Base-by-base conservation (phyloP, 2,888 invertebrate species). In the Amiota minor region DNA sequence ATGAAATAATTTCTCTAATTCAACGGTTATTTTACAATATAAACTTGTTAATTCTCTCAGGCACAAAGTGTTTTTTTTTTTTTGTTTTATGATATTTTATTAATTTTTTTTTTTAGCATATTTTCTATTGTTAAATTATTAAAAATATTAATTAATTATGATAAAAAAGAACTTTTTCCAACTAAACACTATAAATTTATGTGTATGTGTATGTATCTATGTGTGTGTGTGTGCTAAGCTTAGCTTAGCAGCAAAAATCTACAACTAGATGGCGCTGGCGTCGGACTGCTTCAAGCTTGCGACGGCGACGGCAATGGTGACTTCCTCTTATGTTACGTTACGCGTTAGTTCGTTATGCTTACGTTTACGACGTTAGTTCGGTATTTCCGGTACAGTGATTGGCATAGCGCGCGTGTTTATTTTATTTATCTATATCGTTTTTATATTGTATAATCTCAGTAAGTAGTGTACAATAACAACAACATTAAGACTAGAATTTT, bases 41-140 rank as follows among this genome's bases (percentile, higher is more conserved):
- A 35, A 71, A 46, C 65, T 12, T 74, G 20, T 45, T 71, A n/a
- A 82, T 79, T 81, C 86, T 84, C 81, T 88, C 83, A 87, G 87
- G 87, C 87, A 87, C 87, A 88, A 87, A 87, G 87, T 87, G 87
- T 87, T 86, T 59, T 35, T 35, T 35, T 23, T 3, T 84, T 76
- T 78, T 74, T 74, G 75, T 79, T n/a, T n/a, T n/a, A n/a, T n/a
- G n/a, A 72, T 76, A 70, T 72, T 70, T 75, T 76, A 75, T 76
- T 75, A 73, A 74, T 49, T 49, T 74, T 72, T 78, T 79, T 75
- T 72, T 76, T 74, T 76, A 73, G 73, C 72, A 47, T 18, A 72
- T 72, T 78, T 79, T 74, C 71, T 72, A 68, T 72, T 47, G 35
- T 35, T 35, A 35, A 35, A 35, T 6, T 35, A 35, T 35, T 35